These are phyloP conservation scores for Caenorhabditis uteleia DNA, from an alignment of 2,888 invertebrate genomes.

Conservation along the genomic window DNA sequence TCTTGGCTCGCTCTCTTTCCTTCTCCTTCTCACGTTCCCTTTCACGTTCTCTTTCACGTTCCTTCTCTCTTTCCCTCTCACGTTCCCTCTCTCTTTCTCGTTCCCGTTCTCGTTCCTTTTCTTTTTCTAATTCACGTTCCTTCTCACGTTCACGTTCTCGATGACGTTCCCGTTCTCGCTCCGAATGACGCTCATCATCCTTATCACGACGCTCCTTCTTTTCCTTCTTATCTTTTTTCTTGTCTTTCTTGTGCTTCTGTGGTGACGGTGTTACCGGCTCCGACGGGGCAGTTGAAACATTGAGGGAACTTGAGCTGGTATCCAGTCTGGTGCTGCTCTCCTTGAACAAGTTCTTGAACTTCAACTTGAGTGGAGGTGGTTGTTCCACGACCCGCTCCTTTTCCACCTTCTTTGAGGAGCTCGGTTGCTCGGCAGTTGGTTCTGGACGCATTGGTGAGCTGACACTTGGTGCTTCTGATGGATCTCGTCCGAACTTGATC, in stretches of 20 bases:
- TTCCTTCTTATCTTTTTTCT: slow-evolving; percentile 6
- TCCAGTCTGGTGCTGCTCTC: neutral
- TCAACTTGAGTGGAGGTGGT: slow-evolving; percentile 23
- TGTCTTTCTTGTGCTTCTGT: slow-evolving; percentile 21
- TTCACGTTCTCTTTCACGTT: no score
- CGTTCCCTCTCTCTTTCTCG: no score
- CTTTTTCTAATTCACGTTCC: slow-evolving; percentile 13
- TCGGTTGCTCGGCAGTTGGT: slow-evolving; percentile 16
- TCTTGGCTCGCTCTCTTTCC: no score
- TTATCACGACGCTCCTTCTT: neutral
- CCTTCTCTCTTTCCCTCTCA: slow-evolving; percentile 16
- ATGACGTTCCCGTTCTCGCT: slow-evolving; percentile 3
- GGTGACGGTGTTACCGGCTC: slow-evolving; percentile 15
- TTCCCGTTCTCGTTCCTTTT: slow-evolving; percentile 33
- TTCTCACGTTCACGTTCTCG: slow-evolving; percentile 20
- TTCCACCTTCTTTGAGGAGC: slow-evolving; percentile 9
- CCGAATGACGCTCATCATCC: neutral
- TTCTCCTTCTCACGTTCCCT: no score
- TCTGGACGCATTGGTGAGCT: slow-evolving; percentile 20
- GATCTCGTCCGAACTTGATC: slow-evolving; percentile 16
- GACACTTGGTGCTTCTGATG: neutral
- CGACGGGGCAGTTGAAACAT: neutral
- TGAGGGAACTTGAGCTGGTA: neutral
- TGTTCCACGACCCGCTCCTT: slow-evolving; percentile 3
- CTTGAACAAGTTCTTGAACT: slow-evolving; percentile 30